A percentile compares a stretch with the other conserved stretches of the same genome.
Evolutionary conservation across 2,113 vertebrate species (phyloP).

Genomic region (Anarhynchus alexandrinus): DNA sequence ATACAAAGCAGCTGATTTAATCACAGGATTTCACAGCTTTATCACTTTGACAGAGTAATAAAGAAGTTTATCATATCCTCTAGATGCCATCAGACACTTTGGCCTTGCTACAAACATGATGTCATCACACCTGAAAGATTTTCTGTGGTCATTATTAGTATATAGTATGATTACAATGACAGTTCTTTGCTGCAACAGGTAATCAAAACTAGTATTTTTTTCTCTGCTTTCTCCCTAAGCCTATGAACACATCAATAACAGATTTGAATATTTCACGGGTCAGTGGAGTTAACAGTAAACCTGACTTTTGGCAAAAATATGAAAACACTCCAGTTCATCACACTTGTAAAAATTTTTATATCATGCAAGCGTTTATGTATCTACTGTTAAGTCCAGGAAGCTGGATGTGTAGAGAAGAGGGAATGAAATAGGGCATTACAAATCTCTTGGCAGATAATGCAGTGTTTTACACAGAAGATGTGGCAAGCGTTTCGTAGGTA

Average conservation of each 20-base stretch:
- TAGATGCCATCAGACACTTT: background rate
- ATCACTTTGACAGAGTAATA: background rate
- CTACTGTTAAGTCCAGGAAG: background rate
- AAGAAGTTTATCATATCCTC: background rate
- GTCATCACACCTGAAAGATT: background rate
- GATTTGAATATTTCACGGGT: background rate
- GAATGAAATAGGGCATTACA: background rate
- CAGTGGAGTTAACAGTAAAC: background rate
- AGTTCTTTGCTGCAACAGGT: background rate
- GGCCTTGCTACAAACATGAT: background rate
- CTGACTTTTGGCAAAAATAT: background rate
- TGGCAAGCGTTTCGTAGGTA: background rate
- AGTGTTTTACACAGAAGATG: background rate
- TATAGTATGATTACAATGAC: background rate
- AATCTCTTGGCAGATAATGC: background rate
- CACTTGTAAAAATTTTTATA: background rate
- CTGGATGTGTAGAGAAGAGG: background rate
- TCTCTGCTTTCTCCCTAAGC: background rate
- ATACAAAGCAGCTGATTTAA: slow-evolving; percentile 1
- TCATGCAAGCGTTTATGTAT: background rate
- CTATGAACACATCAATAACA: background rate
- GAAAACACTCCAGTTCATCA: background rate
- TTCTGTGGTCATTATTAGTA: background rate
- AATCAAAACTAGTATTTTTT: background rate
- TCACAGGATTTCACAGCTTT: background rate